Base-by-base conservation (phyloP, 1,140 invertebrate genomes). In the Neelides sp. region DNA sequence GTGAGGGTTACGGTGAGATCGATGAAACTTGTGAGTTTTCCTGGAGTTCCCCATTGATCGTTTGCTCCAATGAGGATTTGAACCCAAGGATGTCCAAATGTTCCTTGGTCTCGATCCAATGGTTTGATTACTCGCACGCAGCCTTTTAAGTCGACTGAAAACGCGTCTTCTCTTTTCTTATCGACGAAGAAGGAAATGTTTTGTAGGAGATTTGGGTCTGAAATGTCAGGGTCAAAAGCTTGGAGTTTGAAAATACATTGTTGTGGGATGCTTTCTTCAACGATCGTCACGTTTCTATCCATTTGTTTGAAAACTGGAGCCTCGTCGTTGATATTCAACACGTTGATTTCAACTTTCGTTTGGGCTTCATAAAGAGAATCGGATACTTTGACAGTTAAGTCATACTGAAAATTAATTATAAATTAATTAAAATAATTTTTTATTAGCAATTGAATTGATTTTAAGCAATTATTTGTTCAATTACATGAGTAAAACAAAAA, bases 171-270 rank as follows among this genome's bases (percentile, higher is more conserved):
- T 42, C 83, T 53, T 23, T 55, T 75, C 20, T 62, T 39, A 30
- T 79, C 74, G 30, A 87, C 73, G 4, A 71, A 78, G 58, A 85
- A 90, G 0, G 77, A 74, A 52, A 90, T 88, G 54, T 80, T 76
- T 63, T 88, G 85, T 52, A 79, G 75, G 0, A 74, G 78, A 23
- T 65, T 75, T 40, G 78, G 71, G 63, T 88, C 75, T 59, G 75
- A 76, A 39, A 87, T 83, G 65, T 90, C 86, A 0, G 86, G 86
- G 69, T 90, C 86, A 64, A 82, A 86, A 2, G 85, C 86, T 69
- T 71, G 76, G 58, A 78, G 71, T n/a, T n/a, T 74, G 10, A 78
- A 73, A 62, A 83, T 76, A 62, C 80, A 83, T 41, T 75, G 73
- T 48, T 71, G 65, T 43, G 76, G 68, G 10, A 79, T 56, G 43